These are phyloP conservation scores for Micronisus gabar DNA, from an alignment of 2,113 vertebrate genomes.

Conservation along the genomic window DNA sequence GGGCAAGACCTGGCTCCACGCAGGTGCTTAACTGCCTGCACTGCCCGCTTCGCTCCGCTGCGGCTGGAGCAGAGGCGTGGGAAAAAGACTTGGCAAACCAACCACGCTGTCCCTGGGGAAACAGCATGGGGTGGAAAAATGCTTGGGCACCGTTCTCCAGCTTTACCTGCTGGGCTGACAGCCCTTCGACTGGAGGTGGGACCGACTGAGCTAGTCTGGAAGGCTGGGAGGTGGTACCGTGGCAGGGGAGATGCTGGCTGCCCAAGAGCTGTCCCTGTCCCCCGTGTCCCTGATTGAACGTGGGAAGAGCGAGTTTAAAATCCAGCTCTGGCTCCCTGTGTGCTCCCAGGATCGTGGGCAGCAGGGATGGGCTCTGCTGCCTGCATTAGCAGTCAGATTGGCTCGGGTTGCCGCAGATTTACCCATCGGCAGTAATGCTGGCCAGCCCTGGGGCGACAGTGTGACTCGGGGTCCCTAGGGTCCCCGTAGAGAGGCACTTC, in stretches of 20 bases:
- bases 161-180: neutral
- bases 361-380: neutral
- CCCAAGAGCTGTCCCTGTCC: neutral
- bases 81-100: neutral
- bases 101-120: neutral
- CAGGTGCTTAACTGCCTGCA: neutral
- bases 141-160: neutral
- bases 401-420: fast-evolving
- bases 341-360: fast-evolving
- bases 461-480: fast-evolving
- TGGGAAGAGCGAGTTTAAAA: neutral
- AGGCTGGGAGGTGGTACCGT: neutral
- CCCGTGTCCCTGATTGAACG: fast-evolving
- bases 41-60: neutral
- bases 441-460: neutral
- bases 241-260: neutral
- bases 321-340: neutral
- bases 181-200: neutral
- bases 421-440: fast-evolving
- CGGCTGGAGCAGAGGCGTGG: neutral
- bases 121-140: fast-evolving
- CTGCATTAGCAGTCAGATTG: fast-evolving
- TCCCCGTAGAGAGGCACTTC: neutral
- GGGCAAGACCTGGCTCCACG: neutral
- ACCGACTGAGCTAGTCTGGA: neutral